Percentiles rank a stretch among this genome's conserved stretches.
Evolutionary conservation across 92 coral and sea anemone genomes (phyloP).

Genomic region (Phenganax stokvisi): DNA sequence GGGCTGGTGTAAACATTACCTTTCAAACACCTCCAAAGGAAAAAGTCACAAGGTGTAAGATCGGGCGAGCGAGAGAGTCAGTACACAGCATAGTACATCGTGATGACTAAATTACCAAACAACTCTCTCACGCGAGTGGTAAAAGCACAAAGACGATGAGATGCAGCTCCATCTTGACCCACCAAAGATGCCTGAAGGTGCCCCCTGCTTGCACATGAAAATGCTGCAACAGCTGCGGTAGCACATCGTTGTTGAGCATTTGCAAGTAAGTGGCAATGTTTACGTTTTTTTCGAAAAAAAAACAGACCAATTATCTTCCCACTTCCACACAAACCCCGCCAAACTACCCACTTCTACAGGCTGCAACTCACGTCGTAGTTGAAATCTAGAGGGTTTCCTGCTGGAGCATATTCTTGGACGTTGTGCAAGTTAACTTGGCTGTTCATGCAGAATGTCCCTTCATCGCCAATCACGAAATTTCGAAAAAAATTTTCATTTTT

Average conservation of each 20-base stretch:
- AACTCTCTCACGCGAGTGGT: conserved; percentile 24
- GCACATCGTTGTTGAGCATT: conserved; percentile 19
- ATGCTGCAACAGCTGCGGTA: conserved; percentile 24
- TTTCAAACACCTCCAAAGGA: conserved; percentile 30
- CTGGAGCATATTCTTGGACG: too few species aligned
- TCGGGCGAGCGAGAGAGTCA: conserved; percentile 26
- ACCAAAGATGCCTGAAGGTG: conserved; percentile 11
- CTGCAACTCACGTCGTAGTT: too few species aligned
- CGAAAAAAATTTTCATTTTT: conserved; percentile 13
- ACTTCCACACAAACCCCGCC: too few species aligned
- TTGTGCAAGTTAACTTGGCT: too few species aligned
- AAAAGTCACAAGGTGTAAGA: background rate
- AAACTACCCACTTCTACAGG: too few species aligned
- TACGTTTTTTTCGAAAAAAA: conserved; percentile 3
- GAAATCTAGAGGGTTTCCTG: too few species aligned
- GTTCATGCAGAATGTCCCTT: too few species aligned
- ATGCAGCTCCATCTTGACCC: conserved; percentile 23
- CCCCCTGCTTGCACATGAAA: conserved; percentile 10
- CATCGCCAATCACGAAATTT: conserved; percentile 25
- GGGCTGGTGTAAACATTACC: conserved; percentile 22
- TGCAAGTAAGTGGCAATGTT: conserved; percentile 8
- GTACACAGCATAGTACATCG: conserved; percentile 13
- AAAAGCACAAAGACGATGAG: conserved; percentile 21
- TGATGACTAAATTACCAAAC: conserved; percentile 11
- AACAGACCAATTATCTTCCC: too few species aligned